Base-by-base conservation (phyloP, 2,888 invertebrate species). In the Cyaniris semiargus region DNA sequence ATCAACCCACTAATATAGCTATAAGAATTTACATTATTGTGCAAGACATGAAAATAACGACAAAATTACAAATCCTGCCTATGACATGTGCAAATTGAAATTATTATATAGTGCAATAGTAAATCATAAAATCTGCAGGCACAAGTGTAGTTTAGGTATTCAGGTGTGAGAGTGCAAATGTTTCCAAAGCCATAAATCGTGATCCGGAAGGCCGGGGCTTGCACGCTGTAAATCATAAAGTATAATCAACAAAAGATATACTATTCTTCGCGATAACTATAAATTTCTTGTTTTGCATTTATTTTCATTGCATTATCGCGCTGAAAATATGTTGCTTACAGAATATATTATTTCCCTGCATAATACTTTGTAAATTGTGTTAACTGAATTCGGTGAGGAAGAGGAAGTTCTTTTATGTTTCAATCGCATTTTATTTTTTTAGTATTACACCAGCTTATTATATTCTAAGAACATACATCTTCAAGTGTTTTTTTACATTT, bases 181-280 rank as follows among this genome's bases (percentile, higher is more conserved):
- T 82, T 82, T 78, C 79, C 78, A 79, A 80, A 80, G 80, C 80
- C 79, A 80, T 82, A 83, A 83, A 82, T 83, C 80, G 79, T 78
- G 76, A 78, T 70, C 72, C 80, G 82, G 81, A 81, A 81, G 79
- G 79, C 78, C 80, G 81, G 80, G 79, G 80, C 80, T 79, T 78
- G 80, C 77, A 76, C 70, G 81, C 75, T 77, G 80, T 83, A 80
- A 81, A 82, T 83, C 83, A 82, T 82, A 80, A 76, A 75, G 78
- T 74, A 76, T 77, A 78, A 81, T 80, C 80, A 74, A 74, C 74
- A 74, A 48, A 48, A 74, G 74, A 74, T 53, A 53, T 74, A 74
- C 71, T 34, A 74, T 53, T 21, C 74, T 74, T 74, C 48, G 74
- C 10, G 74, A 48, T 74, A 74, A 53, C 74, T 74, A 74, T 74